phyloP scores from a whole-genome alignment of 2,888 invertebrate genomes.

The Hartigia nigra region DNA sequence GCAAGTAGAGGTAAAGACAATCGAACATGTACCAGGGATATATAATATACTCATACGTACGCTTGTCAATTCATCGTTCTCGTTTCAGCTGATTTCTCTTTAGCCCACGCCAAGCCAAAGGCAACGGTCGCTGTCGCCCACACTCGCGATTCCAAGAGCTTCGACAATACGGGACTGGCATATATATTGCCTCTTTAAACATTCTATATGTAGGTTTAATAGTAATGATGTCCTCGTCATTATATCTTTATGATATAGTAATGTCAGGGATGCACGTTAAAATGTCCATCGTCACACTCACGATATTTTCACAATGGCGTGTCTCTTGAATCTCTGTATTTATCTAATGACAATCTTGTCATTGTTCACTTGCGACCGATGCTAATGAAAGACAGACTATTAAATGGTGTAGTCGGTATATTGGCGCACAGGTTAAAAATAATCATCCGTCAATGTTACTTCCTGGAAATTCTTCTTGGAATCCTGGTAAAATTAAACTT shows the following conservation, averaged over 20 bases:
- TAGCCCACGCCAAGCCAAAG: slow-evolving; percentile 37
- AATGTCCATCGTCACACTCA: not conserved
- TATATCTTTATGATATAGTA: not conserved
- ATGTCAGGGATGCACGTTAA: not conserved
- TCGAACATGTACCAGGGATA: not conserved
- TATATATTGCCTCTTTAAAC: not conserved
- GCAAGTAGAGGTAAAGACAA: no score
- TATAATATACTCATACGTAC: not conserved
- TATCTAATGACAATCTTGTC: no score
- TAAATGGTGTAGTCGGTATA: not conserved
- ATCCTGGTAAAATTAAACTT: not conserved
- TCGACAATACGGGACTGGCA: not conserved
- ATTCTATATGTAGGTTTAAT: not conserved
- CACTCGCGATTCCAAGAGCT: not conserved
- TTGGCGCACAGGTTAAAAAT: not conserved
- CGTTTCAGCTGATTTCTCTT: slow-evolving; percentile 49
- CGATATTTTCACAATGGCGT: not conserved
- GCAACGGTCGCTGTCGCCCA: not conserved
- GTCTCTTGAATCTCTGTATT: no score
- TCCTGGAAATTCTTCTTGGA: not conserved
- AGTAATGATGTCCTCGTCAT: not conserved
- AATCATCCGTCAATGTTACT: not conserved
- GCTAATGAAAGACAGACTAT: not conserved
- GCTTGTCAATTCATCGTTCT: slow-evolving; percentile 26
- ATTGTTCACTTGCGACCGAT: no score